These are phyloP conservation scores for Eptesicus fuscus DNA, from an alignment of 2,113 vertebrate species.

Conservation along the genomic window DNA sequence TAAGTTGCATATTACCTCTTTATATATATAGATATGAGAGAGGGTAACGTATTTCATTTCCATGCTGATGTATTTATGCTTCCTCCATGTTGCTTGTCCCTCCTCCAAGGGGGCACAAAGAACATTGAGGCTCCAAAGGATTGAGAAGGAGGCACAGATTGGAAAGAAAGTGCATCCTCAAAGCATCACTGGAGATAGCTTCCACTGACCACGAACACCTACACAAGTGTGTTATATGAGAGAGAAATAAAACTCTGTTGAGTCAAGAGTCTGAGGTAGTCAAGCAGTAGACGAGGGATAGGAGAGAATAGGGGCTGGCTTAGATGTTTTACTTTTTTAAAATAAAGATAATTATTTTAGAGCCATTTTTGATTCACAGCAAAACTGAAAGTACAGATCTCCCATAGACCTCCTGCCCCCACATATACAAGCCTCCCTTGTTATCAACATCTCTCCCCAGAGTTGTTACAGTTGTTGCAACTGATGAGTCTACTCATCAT, in stretches of 20 bases:
- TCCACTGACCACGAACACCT: neutral
- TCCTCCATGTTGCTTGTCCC: neutral
- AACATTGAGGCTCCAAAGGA: rapidly evolving
- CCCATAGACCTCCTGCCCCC: rapidly evolving
- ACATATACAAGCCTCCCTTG: too few relatives aligned
- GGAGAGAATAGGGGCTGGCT: neutral
- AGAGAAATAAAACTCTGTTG: neutral
- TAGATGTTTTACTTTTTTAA: neutral
- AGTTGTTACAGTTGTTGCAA: neutral
- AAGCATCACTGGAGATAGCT: neutral
- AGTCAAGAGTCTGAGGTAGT: neutral
- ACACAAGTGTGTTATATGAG: neutral
- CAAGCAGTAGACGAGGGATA: neutral
- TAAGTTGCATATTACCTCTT: too few relatives aligned
- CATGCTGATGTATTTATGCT: neutral
- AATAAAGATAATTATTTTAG: neutral
- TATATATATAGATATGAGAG: neutral
- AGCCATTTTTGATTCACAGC: neutral
- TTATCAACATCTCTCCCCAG: too few relatives aligned
- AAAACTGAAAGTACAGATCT: neutral
- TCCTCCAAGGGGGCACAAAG: neutral
- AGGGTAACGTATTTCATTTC: neutral
- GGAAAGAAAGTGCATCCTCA: neutral
- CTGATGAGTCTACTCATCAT: rapidly evolving
- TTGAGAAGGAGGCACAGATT: neutral